Percentiles rank a stretch among this genome's conserved stretches.
These are phyloP conservation scores for Globodera ellingtonae DNA, from an alignment of 1,140 invertebrate species.

Conservation along the genomic window DNA sequence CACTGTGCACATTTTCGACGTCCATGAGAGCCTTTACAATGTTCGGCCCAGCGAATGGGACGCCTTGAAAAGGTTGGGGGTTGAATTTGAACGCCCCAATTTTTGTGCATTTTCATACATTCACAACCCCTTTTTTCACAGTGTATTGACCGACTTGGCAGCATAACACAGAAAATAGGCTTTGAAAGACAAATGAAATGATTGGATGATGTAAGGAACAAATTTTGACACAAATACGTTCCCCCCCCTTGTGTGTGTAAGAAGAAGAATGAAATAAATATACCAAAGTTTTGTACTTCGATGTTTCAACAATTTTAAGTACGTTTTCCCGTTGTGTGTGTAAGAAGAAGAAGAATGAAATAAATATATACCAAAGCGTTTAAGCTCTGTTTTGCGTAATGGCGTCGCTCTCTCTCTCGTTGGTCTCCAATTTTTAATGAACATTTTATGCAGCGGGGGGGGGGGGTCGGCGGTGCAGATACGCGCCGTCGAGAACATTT, in stretches of 20 bases:
- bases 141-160: neutral
- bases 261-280: neutral
- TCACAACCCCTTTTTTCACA: neutral
- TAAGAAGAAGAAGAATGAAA: too few species aligned
- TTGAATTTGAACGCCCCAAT: neutral
- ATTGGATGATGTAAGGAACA: neutral
- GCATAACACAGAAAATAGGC: neutral
- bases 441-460: too few species aligned
- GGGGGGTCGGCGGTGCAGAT: too few species aligned
- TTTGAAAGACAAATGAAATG: too few species aligned
- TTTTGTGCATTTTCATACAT: neutral
- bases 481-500: too few species aligned
- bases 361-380: too few species aligned
- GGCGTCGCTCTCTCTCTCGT: too few species aligned
- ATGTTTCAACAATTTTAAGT: too few species aligned
- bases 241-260: neutral
- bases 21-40: constrained; percentile 51
- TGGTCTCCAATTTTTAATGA: too few species aligned
- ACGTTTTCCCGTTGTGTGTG: too few species aligned
- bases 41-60: constrained; percentile 49
- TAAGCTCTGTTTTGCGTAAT: too few species aligned
- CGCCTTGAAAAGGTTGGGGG: constrained; percentile 21
- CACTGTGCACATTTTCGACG: constrained; percentile 47
- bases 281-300: neutral
- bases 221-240: neutral